These are phyloP conservation scores for Dysdera silvatica DNA, from an alignment of 1,140 invertebrate genomes.

Conservation along the genomic window DNA sequence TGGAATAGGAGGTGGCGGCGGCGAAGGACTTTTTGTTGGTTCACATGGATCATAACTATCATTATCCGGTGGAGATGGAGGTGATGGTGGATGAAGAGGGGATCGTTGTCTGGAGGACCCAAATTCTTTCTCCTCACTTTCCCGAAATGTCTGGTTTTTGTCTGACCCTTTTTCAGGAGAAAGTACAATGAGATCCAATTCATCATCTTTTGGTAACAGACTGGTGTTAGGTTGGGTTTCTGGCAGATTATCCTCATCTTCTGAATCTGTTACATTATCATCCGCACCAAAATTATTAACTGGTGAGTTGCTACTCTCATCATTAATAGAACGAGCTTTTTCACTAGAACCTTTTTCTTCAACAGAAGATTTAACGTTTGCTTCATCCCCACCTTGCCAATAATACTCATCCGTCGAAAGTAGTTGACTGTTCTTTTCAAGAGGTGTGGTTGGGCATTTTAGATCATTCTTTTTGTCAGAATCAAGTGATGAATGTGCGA, in stretches of 20 bases:
- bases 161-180: neutral
- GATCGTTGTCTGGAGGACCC: slow-evolving; percentile 11
- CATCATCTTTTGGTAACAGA: too few species aligned
- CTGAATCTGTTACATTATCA: too few species aligned
- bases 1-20: slow-evolving; percentile 43
- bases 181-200: too few species aligned
- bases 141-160: neutral
- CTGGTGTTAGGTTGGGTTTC: too few species aligned
- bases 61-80: slow-evolving; percentile 28
- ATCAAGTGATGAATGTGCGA: too few species aligned
- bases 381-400: slow-evolving; percentile 25
- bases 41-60: slow-evolving; percentile 81
- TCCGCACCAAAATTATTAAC: slow-evolving; percentile 12
- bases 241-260: too few species aligned
- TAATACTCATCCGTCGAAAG: slow-evolving; percentile 20
- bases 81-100: slow-evolving; percentile 23
- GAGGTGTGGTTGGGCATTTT: slow-evolving; percentile 21
- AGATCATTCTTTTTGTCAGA: too few species aligned
- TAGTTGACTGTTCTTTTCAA: slow-evolving; percentile 6
- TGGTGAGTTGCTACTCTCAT: too few species aligned
- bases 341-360: neutral
- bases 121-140: slow-evolving; percentile 6
- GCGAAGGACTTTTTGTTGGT: slow-evolving; percentile 69
- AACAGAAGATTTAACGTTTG: slow-evolving; percentile 17
- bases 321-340: slow-evolving; percentile 6